Evolutionary conservation across 2,797 vertebrate genomes (phyloP).

Genomic region (Meriones psammophilus): DNA sequence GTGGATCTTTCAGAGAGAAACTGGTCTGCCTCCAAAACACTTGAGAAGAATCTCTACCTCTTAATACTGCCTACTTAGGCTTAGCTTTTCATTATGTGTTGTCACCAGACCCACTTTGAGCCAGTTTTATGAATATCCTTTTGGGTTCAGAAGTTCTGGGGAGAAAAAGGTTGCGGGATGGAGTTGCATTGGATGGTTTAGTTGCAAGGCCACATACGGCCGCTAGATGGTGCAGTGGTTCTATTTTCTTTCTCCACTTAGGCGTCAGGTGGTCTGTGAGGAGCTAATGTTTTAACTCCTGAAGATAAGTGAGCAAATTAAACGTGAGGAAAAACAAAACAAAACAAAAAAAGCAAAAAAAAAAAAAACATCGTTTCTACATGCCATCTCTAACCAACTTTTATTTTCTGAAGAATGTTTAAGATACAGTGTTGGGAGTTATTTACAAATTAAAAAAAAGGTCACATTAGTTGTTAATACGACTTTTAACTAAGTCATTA

Average conservation of each 20-base stretch:
- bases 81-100: neutral
- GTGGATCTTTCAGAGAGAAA: neutral
- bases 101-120: neutral
- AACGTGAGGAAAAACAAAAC: slow-evolving; percentile 2
- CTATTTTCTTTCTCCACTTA: slow-evolving; percentile 17
- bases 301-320: neutral
- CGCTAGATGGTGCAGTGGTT: slow-evolving; percentile 87
- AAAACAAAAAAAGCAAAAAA: neutral
- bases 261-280: neutral
- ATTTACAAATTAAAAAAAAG: slow-evolving; percentile 15
- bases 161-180: neutral
- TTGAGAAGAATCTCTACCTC: neutral
- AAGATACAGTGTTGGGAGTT: neutral
- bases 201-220: slow-evolving; percentile 47
- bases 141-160: neutral
- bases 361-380: neutral
- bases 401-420: slow-evolving; percentile 33
- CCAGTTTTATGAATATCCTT: neutral
- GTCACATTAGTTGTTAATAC: neutral
- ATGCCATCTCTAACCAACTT: neutral
- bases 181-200: neutral
- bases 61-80: neutral
- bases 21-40: neutral
- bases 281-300: neutral
- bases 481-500: slow-evolving; percentile 54